Percentiles rank a stretch among this genome's conserved stretches.
phyloP scores from a whole-genome alignment of 2,797 vertebrate genomes.

The Austrolebias charrua region DNA sequence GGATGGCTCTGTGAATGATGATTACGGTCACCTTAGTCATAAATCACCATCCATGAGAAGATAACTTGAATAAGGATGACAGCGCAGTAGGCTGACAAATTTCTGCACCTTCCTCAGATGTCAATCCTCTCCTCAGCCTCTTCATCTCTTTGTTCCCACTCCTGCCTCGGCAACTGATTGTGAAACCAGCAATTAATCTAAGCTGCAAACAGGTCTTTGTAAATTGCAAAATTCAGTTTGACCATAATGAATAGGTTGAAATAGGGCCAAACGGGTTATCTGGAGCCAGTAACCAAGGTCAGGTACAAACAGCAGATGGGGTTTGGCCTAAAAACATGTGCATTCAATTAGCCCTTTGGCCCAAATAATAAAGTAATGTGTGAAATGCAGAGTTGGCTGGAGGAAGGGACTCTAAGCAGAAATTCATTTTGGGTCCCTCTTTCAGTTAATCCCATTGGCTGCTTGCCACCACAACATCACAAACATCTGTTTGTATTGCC shows the following conservation, averaged over 20 bases:
- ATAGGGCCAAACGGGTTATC: slow-evolving; percentile 22
- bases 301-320: slow-evolving; percentile 29
- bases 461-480: no score
- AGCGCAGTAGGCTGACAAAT: slow-evolving; percentile 62
- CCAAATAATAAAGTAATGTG: slow-evolving; percentile 38
- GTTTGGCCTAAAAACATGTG: slow-evolving; percentile 39
- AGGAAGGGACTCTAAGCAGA: no score
- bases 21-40: slow-evolving; percentile 72
- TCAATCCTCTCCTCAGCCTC: slow-evolving; percentile 23
- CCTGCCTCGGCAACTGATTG: slow-evolving; percentile 36
- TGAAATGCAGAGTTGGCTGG: slow-evolving; percentile 22
- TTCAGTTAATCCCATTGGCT: no score
- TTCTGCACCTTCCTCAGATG: slow-evolving; percentile 55
- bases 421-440: no score
- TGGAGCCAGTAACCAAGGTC: slow-evolving; percentile 39
- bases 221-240: no score
- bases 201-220: slow-evolving; percentile 10
- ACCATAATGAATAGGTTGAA: slow-evolving; percentile 42
- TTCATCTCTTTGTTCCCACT: neutral
- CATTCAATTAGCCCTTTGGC: slow-evolving; percentile 47
- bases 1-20: slow-evolving; percentile 64
- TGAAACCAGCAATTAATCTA: slow-evolving; percentile 53
- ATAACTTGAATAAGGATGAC: slow-evolving; percentile 67
- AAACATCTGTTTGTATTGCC: no score
- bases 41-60: slow-evolving; percentile 62